phyloP scores from a whole-genome alignment of 2,113 vertebrate species.

The Sturnus vulgaris region DNA sequence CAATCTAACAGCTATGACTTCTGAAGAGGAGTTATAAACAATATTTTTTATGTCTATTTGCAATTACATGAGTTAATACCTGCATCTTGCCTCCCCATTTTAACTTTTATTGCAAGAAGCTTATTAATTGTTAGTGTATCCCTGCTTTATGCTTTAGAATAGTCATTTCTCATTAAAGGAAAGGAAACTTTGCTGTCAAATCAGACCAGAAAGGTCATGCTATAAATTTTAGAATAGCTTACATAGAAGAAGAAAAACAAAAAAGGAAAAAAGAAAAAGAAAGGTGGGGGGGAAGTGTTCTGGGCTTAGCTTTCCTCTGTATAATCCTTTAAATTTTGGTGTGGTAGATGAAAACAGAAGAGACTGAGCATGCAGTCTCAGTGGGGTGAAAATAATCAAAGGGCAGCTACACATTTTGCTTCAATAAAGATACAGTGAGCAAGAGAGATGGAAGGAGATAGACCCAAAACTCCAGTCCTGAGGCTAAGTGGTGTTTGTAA shows the following conservation, averaged over 20 bases:
- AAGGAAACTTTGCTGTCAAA: background rate
- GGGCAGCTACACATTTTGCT: background rate
- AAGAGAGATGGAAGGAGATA: background rate
- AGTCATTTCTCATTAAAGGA: background rate
- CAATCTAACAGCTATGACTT: background rate
- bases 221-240: background rate
- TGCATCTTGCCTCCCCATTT: background rate
- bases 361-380: background rate
- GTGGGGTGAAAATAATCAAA: background rate
- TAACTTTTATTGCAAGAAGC: background rate
- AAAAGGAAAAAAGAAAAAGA: background rate
- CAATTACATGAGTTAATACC: background rate
- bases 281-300: background rate
- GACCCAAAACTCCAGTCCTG: background rate
- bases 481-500: background rate
- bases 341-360: background rate
- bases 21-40: background rate
- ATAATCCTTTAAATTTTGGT: background rate
- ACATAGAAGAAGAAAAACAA: background rate
- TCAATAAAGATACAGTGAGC: background rate
- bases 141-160: background rate
- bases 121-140: background rate
- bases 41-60: background rate
- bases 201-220: background rate
- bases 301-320: background rate